These are phyloP conservation scores for Circaetus cinerascens DNA, from an alignment of 2,113 vertebrate species.

Conservation along the genomic window DNA sequence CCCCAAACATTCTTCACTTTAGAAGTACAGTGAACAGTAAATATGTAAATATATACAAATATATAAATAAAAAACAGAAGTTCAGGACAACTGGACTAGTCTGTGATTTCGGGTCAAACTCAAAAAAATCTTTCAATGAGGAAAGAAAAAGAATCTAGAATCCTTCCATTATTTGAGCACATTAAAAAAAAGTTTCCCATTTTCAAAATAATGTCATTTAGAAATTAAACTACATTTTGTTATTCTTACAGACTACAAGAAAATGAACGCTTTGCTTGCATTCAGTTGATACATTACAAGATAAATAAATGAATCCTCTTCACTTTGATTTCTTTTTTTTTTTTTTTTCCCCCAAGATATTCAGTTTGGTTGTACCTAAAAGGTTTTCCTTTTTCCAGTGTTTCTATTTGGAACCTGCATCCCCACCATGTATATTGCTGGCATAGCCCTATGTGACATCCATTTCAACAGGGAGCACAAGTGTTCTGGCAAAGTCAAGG, in stretches of 20 bases:
- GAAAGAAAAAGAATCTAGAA: background rate
- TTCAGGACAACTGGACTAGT: background rate
- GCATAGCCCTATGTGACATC: background rate
- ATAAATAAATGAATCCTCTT: background rate
- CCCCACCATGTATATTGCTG: too few relatives aligned
- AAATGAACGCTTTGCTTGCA: background rate
- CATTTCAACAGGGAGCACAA: background rate
- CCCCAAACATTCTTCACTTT: background rate
- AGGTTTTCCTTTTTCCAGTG: background rate
- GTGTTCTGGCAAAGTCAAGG: background rate
- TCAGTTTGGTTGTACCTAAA: background rate
- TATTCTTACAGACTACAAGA: background rate
- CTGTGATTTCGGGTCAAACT: background rate
- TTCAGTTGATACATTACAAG: background rate
- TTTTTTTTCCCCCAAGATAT: background rate
- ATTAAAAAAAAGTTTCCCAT: background rate
- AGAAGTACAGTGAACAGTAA: background rate
- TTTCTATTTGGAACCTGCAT: background rate
- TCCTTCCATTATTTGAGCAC: background rate
- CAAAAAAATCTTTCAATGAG: background rate
- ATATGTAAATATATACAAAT: background rate
- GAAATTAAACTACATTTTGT: background rate
- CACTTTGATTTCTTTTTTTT: background rate
- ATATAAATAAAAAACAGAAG: background rate
- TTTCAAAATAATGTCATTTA: background rate